A percentile compares a stretch with the other conserved stretches of the same genome.
Conservation (phyloP, 2,113 vertebrate genomes). For the Passer montanus region DNA sequence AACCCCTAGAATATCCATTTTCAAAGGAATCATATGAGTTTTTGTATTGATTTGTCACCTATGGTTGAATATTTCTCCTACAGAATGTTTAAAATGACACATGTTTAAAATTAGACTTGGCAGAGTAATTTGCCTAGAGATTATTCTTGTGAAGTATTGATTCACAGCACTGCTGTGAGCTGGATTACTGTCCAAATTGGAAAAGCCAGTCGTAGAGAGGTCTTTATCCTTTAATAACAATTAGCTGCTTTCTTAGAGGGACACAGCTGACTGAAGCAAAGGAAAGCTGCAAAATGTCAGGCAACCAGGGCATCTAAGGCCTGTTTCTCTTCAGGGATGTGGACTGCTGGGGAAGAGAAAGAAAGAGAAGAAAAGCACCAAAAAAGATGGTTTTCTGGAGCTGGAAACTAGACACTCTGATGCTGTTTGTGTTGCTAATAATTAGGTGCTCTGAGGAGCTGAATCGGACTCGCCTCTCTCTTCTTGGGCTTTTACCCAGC, state of each 20-base stretch:
- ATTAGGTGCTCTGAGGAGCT: constrained; percentile 47
- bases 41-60: constrained; percentile 53
- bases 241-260: constrained; percentile 79
- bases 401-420: constrained; percentile 7
- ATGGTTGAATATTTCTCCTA: constrained; percentile 45
- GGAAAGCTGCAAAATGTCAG: constrained; percentile 54
- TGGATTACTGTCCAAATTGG: constrained; percentile 83
- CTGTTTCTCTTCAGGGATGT: constrained; percentile 39
- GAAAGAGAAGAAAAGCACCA: background rate
- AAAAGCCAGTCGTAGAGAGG: constrained; percentile 85
- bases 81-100: constrained; percentile 57
- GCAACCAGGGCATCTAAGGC: constrained; percentile 5
- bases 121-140: constrained; percentile 63
- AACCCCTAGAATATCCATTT: background rate
- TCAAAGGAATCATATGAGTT: background rate
- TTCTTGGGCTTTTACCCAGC: constrained; percentile 76
- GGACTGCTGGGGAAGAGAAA: background rate
- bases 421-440: constrained; percentile 49
- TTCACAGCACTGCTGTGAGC: constrained; percentile 81
- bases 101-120: constrained; percentile 68
- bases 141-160: constrained; percentile 71
- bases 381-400: constrained; percentile 61
- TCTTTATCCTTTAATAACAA: constrained; percentile 92
- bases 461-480: constrained; percentile 68
- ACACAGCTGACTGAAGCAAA: constrained; percentile 63